A percentile compares a stretch with the other conserved stretches of the same genome.
Evolutionary conservation across 2,888 invertebrate species (phyloP).

Genomic region (Hydraecia micacea): DNA sequence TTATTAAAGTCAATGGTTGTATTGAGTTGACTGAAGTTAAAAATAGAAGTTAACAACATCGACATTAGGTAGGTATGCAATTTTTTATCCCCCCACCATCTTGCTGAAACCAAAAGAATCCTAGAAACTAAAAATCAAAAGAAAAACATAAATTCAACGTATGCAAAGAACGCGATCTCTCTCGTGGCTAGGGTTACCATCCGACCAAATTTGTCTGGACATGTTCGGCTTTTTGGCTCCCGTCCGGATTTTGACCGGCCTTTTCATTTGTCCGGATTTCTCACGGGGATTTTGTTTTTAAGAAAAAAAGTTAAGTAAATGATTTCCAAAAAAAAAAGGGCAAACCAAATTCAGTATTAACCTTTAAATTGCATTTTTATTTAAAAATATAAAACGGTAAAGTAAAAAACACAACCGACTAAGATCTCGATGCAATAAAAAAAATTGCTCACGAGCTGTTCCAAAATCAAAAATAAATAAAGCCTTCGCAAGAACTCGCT

Average conservation of each 20-base stretch:
- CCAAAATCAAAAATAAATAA: background rate
- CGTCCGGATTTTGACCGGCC: background rate
- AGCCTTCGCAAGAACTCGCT: background rate
- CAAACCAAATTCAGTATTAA: background rate
- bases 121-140: slow-evolving; percentile 22
- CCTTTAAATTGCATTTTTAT: background rate
- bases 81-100: background rate
- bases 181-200: background rate
- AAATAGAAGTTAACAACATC: background rate
- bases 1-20: background rate
- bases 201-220: background rate
- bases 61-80: too few species aligned
- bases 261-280: background rate
- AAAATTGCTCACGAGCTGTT: background rate
- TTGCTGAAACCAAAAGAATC: background rate
- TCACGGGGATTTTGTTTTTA: too few species aligned
- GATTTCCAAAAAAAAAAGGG: too few species aligned
- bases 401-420: background rate
- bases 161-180: background rate
- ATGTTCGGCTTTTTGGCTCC: too few species aligned
- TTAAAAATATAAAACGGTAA: background rate
- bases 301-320: too few species aligned
- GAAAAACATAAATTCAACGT: background rate
- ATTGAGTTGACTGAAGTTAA: background rate
- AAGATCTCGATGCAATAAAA: background rate